Evolutionary conservation across 2,888 invertebrate genomes (phyloP), one percentile per base, ranked within the genome.

Genomic region (Mythimna lalbum): DNA sequence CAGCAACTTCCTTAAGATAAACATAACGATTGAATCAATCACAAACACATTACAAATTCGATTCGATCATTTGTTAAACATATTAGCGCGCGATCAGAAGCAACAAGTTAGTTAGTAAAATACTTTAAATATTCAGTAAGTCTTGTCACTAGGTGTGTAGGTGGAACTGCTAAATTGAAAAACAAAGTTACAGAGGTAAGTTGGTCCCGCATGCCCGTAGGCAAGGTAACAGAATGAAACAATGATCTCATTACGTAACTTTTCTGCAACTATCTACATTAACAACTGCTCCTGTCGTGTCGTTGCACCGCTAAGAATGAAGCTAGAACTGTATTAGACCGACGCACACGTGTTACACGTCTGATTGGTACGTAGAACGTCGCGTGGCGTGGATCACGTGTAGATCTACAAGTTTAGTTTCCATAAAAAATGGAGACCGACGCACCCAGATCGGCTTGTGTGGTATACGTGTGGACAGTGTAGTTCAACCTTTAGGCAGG

Each of bases 1-100:
- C 73, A 73, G 53, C 66, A 70, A 83, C 83, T 89, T 89, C 86
- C 85, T 84, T 73, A 83, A 87, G 83, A 87, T 85, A 87, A 86
- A 86, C 85, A 83, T 83, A 83, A 84, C 77, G 82, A 88, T 82
- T 85, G 84, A 82, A 84, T 83, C 81, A 84, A 86, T 87, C 83
- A 84, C 85, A 86, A 87, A 89, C 83, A 86, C 81, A 84, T 85
- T 82, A 83, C 63, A 72, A 81, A 82, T 81, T 80, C 75, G 83
- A 84, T 79, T 83, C 80, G 79, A 81, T 81, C 73, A 80, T 81
- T 73, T 68, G 72, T 62, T 65, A 80, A 76, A 80, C 60, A 72
- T 73, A 75, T 76, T 82, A 81, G 60, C 64, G 57, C 14, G 52
- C 64, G 56, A 73, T 74, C 72, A 64, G 65, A 70, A 78, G 64